Conservation (phyloP, 1,140 invertebrate species). For the Pteromalus puparum region DNA sequence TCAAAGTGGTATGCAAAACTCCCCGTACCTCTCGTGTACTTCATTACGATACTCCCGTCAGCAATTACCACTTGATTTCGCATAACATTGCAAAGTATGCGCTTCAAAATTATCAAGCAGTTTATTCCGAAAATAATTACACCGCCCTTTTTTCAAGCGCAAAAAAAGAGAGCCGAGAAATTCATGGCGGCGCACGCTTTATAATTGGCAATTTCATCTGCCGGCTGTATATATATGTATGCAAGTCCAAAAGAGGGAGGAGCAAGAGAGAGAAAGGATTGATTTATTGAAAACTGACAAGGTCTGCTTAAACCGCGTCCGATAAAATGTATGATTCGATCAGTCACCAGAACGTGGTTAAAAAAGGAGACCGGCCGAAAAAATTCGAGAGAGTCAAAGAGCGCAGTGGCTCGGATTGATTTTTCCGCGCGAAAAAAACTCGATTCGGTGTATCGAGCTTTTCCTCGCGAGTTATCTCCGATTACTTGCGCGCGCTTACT, state of each 20-base stretch:
- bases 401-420: not conserved
- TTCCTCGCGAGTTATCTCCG: too few relatives aligned
- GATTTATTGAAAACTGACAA: constrained; percentile 29
- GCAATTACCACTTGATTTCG: not conserved
- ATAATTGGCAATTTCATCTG: constrained; percentile 29
- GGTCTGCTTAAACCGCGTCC: constrained; percentile 11
- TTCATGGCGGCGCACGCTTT: not conserved
- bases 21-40: not conserved
- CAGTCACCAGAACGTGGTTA: not conserved
- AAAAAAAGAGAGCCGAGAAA: not conserved
- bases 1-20: not conserved
- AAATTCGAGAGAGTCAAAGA: not conserved
- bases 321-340: constrained; percentile 6
- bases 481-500: too few relatives aligned
- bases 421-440: not conserved
- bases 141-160: not conserved
- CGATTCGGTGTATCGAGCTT: not conserved
- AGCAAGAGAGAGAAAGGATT: not conserved
- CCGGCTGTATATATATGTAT: not conserved
- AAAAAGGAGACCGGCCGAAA: not conserved
- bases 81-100: not conserved
- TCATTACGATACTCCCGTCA: not conserved
- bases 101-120: too few relatives aligned
- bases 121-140: not conserved
- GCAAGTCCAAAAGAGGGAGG: constrained; percentile 1